These are phyloP conservation scores for Chionomys nivalis DNA, from an alignment of 2,113 vertebrate genomes.

Conservation along the genomic window DNA sequence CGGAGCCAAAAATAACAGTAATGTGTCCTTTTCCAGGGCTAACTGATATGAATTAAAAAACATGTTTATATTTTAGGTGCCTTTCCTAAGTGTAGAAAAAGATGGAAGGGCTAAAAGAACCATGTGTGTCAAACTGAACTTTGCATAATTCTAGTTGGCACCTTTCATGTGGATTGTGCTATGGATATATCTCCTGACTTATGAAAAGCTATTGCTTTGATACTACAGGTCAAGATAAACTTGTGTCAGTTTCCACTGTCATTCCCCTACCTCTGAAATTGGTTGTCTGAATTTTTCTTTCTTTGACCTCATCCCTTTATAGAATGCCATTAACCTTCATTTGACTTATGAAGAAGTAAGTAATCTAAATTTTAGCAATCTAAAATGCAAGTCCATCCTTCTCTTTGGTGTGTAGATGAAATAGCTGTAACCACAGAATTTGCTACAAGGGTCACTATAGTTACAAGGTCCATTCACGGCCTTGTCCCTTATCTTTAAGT, in stretches of 20 bases:
- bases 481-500: neutral
- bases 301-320: neutral
- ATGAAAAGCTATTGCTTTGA: neutral
- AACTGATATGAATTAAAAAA: neutral
- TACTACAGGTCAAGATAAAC: neutral
- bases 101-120: neutral
- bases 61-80: neutral
- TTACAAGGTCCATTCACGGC: neutral
- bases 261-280: neutral
- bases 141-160: neutral
- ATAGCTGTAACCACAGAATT: neutral
- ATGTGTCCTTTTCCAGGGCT: neutral
- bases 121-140: fast-evolving
- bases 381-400: neutral
- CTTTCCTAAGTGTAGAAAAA: neutral
- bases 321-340: neutral
- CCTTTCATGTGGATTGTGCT: too few species aligned
- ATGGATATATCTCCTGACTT: neutral
- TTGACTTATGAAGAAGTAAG: neutral
- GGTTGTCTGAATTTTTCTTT: neutral
- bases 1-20: neutral
- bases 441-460: neutral
- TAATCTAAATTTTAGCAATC: neutral
- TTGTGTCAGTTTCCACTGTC: fast-evolving
- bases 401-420: neutral